These are phyloP conservation scores for Gymnothorax reevesii DNA, from an alignment of 2,797 vertebrate genomes.

Conservation along the genomic window DNA sequence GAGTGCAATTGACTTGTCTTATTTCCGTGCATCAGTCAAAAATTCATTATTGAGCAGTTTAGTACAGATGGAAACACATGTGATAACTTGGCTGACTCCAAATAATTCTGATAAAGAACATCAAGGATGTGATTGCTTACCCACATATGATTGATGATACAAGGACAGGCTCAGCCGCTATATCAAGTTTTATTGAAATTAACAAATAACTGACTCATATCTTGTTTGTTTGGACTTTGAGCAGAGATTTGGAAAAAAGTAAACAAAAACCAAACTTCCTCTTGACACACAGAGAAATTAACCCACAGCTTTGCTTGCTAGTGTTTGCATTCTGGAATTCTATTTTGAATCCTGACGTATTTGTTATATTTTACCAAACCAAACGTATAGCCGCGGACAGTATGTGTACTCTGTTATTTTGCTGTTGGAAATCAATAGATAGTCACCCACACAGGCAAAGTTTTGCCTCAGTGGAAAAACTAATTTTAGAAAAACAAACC, in stretches of 20 bases:
- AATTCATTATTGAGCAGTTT: not conserved
- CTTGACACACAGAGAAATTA: not conserved
- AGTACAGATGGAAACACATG: not conserved
- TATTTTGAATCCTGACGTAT: not conserved
- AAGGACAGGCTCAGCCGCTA: not conserved
- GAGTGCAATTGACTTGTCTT: not conserved
- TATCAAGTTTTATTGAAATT: not conserved
- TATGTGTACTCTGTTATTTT: not conserved
- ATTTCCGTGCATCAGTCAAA: not conserved
- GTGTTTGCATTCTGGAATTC: not conserved
- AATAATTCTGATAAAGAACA: not conserved
- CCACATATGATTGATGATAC: not conserved
- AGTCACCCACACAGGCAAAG: conserved; percentile 51
- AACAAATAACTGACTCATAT: not conserved
- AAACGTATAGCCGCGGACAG: not conserved
- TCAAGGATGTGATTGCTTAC: too few species aligned
- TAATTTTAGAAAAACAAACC: conserved; percentile 70
- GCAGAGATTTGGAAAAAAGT: not conserved
- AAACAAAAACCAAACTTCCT: not conserved
- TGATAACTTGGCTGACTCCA: not conserved
- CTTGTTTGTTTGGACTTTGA: not conserved
- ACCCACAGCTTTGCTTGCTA: not conserved
- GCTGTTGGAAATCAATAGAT: not conserved
- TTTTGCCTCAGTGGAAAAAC: conserved; percentile 60
- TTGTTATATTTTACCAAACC: not conserved